Percentiles rank a stretch among this genome's conserved stretches.
These are phyloP conservation scores for Dorcus hopei DNA, from an alignment of 2,888 invertebrate genomes.

Conservation along the genomic window DNA sequence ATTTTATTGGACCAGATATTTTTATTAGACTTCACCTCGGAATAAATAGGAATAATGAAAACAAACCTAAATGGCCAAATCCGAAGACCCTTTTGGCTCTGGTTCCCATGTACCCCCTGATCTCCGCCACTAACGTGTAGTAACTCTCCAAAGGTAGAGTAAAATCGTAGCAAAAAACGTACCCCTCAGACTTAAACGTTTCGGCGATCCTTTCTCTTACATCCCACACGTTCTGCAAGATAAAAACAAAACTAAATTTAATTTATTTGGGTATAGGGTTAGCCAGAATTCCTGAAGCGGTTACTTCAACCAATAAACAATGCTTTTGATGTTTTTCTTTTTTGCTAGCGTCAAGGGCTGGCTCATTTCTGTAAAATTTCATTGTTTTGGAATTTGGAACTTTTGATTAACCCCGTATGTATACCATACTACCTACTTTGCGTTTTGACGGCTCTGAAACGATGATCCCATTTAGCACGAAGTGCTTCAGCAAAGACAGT, in stretches of 20 bases:
- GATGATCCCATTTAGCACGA: slow-evolving; percentile 79
- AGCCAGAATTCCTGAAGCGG: too few relatives aligned
- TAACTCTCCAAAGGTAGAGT: slow-evolving; percentile 81
- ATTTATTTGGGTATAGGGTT: neutral
- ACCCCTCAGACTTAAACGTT: slow-evolving; percentile 74
- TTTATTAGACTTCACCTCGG: too few relatives aligned
- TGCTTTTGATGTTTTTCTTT: too few relatives aligned
- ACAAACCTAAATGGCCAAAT: slow-evolving; percentile 88
- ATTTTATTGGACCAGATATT: too few relatives aligned
- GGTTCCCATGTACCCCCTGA: slow-evolving; percentile 63
- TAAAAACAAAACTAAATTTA: neutral
- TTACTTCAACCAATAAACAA: too few relatives aligned
- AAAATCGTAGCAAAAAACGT: slow-evolving; percentile 93
- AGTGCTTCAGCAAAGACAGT: slow-evolving; percentile 65
- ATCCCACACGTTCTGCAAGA: slow-evolving; percentile 59
- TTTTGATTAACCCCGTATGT: too few relatives aligned
- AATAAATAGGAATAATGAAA: too few relatives aligned
- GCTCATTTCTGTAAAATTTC: too few relatives aligned
- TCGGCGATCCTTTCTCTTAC: slow-evolving; percentile 82
- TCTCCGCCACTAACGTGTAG: slow-evolving; percentile 76
- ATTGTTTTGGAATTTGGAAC: too few relatives aligned
- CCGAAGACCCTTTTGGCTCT: slow-evolving; percentile 68
- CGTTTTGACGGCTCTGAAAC: slow-evolving; percentile 80
- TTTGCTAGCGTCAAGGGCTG: too few relatives aligned
- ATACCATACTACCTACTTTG: slow-evolving; percentile 52